phyloP scores from a whole-genome alignment of 2,113 vertebrate species.

The Etheostoma cragini region DNA sequence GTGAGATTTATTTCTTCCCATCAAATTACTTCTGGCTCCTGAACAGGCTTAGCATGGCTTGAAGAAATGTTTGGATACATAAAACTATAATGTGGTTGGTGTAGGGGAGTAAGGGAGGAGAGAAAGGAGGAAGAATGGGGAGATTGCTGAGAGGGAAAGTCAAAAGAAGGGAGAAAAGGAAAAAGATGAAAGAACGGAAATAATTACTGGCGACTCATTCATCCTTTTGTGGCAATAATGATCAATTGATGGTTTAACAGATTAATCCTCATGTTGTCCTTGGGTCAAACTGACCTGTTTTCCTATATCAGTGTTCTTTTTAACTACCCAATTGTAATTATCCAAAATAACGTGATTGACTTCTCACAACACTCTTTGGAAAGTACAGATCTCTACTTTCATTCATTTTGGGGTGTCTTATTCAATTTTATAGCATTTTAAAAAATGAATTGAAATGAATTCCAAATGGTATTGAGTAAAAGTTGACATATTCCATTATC shows the following conservation, averaged over 20 bases:
- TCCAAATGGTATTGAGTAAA: too few species aligned
- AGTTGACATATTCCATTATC: too few species aligned
- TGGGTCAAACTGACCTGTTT: too few species aligned
- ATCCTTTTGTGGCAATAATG: constrained; percentile 5
- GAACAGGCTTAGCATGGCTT: background rate
- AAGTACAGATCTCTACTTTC: too few species aligned
- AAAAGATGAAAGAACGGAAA: background rate
- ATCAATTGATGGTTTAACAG: constrained; percentile 16
- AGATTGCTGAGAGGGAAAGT: background rate
- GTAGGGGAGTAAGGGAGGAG: background rate
- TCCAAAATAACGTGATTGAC: too few species aligned
- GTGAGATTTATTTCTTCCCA: constrained; percentile 3
- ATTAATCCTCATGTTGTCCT: background rate
- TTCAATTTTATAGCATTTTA: too few species aligned
- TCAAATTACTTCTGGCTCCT: constrained; percentile 8
- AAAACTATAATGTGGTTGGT: background rate
- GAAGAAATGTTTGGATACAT: constrained; percentile 10
- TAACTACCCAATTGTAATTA: too few species aligned
- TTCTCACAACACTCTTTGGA: too few species aligned
- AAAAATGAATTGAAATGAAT: too few species aligned
- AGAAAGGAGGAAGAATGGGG: background rate
- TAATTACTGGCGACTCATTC: background rate
- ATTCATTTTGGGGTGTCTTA: too few species aligned
- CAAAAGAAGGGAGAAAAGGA: background rate
- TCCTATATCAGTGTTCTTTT: too few species aligned